phyloP scores from a whole-genome alignment of 2,888 invertebrate species.

The Bugulina stolonifera region DNA sequence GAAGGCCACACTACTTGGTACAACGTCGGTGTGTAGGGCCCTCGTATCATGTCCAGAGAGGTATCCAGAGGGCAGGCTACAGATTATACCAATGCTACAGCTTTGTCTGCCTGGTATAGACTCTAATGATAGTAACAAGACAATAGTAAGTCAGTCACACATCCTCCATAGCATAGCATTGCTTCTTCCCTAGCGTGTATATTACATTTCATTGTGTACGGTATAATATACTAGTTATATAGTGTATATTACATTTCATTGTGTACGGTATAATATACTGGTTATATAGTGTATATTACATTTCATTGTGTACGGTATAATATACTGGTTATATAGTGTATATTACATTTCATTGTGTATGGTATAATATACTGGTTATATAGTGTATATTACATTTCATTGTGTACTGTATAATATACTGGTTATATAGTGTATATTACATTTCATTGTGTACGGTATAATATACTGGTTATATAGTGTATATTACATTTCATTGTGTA shows the following conservation, averaged over 20 bases:
- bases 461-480: too few species aligned
- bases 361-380: too few species aligned
- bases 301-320: not conserved
- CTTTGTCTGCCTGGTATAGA: constrained; percentile 81
- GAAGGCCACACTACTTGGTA: constrained; percentile 53
- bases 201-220: not conserved
- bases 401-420: not conserved
- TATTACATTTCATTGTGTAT: not conserved
- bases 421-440: not conserved
- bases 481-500: not conserved
- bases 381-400: too few species aligned
- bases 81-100: constrained; percentile 74
- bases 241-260: not conserved
- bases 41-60: constrained; percentile 56
- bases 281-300: not conserved
- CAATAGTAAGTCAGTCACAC: constrained; percentile 47
- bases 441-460: not conserved
- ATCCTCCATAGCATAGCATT: too few species aligned
- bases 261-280: not conserved
- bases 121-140: constrained; percentile 72
- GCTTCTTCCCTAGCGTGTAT: too few species aligned
- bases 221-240: not conserved
- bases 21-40: constrained; percentile 51
- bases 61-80: constrained; percentile 64
- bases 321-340: not conserved